These are phyloP conservation scores for Crypturellus tataupa DNA, from an alignment of 2,797 vertebrate species.

Conservation along the genomic window DNA sequence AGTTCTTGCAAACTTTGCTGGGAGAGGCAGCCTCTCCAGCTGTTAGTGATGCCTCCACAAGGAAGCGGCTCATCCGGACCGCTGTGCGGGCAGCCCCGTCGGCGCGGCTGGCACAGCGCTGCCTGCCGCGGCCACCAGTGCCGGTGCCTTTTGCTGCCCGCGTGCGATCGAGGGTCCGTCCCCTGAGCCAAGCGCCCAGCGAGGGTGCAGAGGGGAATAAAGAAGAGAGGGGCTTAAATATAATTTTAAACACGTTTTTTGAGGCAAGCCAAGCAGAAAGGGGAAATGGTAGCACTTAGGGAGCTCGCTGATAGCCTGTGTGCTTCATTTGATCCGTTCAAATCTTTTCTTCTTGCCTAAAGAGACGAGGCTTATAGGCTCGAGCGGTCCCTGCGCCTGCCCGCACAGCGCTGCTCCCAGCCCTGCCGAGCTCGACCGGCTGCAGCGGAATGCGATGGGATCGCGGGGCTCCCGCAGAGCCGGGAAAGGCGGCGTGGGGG, in stretches of 20 bases:
- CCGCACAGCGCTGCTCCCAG: neutral
- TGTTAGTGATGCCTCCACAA: neutral
- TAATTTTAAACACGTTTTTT: neutral
- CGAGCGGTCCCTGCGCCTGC: neutral
- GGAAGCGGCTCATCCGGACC: neutral
- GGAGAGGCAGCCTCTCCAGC: neutral
- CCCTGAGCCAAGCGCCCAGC: neutral
- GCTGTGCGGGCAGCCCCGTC: neutral
- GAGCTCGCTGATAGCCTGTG: neutral
- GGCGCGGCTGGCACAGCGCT: neutral
- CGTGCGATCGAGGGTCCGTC: neutral
- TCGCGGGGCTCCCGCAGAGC: no score
- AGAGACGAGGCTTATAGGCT: neutral
- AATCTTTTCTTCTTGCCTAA: neutral
- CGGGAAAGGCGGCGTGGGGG: no score
- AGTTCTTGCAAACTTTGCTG: constrained; percentile 50
- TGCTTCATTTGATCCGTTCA: neutral
- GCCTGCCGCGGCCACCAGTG: neutral
- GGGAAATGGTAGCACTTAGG: neutral
- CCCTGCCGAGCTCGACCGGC: neutral
- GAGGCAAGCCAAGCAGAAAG: neutral
- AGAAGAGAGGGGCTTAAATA: neutral
- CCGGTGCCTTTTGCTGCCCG: neutral
- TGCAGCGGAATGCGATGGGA: neutral
- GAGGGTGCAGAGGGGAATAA: neutral